Evolutionary conservation across 2,888 invertebrate genomes (phyloP), one percentile per base, ranked within the genome.

Genomic region (Drosophila mimica): DNA sequence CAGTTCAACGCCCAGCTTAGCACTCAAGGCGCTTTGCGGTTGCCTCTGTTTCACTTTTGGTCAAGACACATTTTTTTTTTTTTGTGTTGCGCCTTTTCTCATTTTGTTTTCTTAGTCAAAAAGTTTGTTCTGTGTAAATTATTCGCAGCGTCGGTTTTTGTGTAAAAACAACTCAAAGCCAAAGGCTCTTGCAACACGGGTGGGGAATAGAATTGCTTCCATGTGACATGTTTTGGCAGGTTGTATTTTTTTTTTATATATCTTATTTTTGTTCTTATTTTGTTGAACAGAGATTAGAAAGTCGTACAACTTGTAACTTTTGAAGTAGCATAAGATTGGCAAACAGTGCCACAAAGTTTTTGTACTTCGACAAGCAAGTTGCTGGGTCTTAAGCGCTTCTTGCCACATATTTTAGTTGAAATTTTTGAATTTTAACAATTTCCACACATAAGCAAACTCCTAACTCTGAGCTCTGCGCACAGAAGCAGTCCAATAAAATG

Each of bases 171-270:
- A 84, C 70, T 82, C 82, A 77, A 77, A 79, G 80, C 66, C 61
- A 74, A 71, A 76, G 69, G 77, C 79, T 79, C 76, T 78, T 43
- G 28, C 25, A n/a, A 28, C 46, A 28, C 46, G 48, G 31, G 5
- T 5, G 11, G 46, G 31, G 51, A 48, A 30, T 28, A n/a, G n/a
- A 49, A 30, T 15, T 53, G 61, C 73, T 73, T 69, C 65, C 70
- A 87, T 81, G 88, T 85, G 83, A 90, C 88, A 87, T 87, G 88
- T 90, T 88, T 88, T 87, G 90, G 83, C 86, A 83, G 77, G 25
- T 25, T 25, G 25, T 25, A 25, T 78, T 83, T 74, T 71, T 75
- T 73, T 60, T 57, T 62, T 60, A 38, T 9, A 13, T 43, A 38
- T 56, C 30, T 78, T 70, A 28, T 70, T 77, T 70, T 77, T 79